Evolutionary conservation across 1,140 invertebrate species (phyloP).

Genomic region (Drosophila dunni): DNA sequence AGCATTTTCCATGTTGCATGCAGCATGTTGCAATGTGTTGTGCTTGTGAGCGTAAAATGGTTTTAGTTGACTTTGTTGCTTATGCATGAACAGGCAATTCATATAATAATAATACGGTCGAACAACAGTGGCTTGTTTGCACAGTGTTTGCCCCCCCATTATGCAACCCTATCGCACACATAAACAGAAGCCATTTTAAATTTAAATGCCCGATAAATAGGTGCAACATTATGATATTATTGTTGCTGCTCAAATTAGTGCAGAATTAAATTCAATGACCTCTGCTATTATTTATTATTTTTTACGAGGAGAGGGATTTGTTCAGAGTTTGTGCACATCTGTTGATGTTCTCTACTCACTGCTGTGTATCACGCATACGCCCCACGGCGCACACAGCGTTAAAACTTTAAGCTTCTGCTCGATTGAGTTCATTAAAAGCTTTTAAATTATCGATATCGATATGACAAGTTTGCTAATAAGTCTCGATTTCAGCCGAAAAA

Average conservation of each 20-base stretch:
- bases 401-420: constrained; percentile 40
- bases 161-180: not conserved
- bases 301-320: not conserved
- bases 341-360: constrained; percentile 14
- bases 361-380: not conserved
- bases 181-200: not conserved
- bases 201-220: not conserved
- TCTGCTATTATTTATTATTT: too few relatives aligned
- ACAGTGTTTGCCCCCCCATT: not conserved
- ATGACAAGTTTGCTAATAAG: constrained; percentile 18
- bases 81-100: constrained; percentile 16
- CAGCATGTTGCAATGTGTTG: not conserved
- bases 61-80: constrained; percentile 9
- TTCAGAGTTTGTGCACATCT: constrained; percentile 56
- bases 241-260: not conserved
- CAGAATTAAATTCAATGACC: not conserved
- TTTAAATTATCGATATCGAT: too few relatives aligned
- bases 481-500: not conserved
- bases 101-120: constrained; percentile 20
- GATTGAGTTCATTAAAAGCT: constrained; percentile 38
- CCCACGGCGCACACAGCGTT: constrained; percentile 1
- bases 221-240: not conserved
- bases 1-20: not conserved
- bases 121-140: constrained; percentile 13
- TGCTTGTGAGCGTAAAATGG: not conserved